These are phyloP conservation scores for Aphrocallistes beatrix DNA, from an alignment of 37 sponge, comb jelly and placozoan species.

Conservation along the genomic window DNA sequence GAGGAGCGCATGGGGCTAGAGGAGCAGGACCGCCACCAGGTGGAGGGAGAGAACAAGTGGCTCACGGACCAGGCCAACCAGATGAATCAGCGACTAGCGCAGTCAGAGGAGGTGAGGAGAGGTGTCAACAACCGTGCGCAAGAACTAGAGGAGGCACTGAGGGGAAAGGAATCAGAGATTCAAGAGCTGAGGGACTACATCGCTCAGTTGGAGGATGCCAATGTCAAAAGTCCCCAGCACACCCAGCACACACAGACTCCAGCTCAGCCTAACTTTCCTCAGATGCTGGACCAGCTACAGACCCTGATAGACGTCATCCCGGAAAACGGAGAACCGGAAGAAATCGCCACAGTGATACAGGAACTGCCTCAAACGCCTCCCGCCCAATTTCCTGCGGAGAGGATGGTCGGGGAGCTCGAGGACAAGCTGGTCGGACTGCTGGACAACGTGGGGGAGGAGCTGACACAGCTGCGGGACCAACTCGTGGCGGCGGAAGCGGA, in stretches of 20 bases:
- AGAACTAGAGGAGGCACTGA: background rate
- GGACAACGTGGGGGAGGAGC: background rate
- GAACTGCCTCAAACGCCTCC: background rate
- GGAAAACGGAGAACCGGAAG: background rate
- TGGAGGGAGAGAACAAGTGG: background rate
- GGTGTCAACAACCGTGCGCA: background rate
- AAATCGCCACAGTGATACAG: background rate
- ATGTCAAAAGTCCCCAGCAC: background rate
- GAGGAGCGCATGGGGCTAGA: background rate
- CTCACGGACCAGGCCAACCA: background rate
- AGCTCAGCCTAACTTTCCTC: background rate
- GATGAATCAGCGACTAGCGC: background rate
- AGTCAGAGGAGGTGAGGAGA: background rate
- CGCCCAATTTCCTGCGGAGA: background rate
- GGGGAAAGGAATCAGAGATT: background rate
- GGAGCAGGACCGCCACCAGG: background rate
- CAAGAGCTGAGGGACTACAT: background rate
- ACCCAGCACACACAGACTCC: background rate
- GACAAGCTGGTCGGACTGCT: background rate
- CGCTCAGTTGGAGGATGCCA: background rate
- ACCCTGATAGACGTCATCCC: background rate
- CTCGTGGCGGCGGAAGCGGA: background rate
- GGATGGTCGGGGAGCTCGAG: conserved; percentile 1
- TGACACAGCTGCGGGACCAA: background rate
- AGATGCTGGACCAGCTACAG: background rate